Evolutionary conservation across 2,888 invertebrate genomes (phyloP).

Genomic region (Rotaria macrura): DNA sequence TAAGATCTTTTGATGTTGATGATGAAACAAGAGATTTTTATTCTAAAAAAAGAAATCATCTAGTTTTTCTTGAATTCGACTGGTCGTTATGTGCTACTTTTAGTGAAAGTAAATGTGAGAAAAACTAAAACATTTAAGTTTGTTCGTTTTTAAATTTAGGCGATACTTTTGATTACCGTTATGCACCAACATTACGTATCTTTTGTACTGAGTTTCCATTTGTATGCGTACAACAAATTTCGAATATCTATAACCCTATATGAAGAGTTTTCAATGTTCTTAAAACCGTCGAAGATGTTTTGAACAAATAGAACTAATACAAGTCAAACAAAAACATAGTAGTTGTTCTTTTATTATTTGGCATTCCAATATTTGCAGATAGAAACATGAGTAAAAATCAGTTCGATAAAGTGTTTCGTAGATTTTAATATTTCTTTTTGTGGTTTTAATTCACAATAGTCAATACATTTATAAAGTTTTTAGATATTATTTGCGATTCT

Average conservation of each 20-base stretch:
- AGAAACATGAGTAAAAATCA: too few species aligned
- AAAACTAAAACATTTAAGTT: too few species aligned
- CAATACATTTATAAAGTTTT: too few species aligned
- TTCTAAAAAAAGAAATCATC: conserved; percentile 82
- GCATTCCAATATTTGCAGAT: too few species aligned
- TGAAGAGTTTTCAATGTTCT: conserved; percentile 52
- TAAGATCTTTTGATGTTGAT: conserved; percentile 74
- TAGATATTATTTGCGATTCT: too few species aligned
- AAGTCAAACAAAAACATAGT: too few species aligned
- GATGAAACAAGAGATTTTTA: conserved; percentile 59
- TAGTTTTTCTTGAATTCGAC: conserved; percentile 84
- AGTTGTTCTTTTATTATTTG: too few species aligned
- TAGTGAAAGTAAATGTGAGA: too few species aligned
- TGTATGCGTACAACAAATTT: conserved; percentile 81
- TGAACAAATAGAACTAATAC: conserved; percentile 24
- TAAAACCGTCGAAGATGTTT: conserved; percentile 28
- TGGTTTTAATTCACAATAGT: too few species aligned
- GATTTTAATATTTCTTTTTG: too few species aligned
- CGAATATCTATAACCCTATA: conserved; percentile 65
- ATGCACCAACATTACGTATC: conserved; percentile 80
- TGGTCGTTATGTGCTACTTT: conserved; percentile 91
- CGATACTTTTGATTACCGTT: conserved; percentile 82
- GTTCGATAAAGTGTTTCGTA: too few species aligned
- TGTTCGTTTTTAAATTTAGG: conserved; percentile 51
- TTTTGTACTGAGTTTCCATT: conserved; percentile 89